Conservation (phyloP, 2,888 invertebrate genomes). For the Spisula solida region DNA sequence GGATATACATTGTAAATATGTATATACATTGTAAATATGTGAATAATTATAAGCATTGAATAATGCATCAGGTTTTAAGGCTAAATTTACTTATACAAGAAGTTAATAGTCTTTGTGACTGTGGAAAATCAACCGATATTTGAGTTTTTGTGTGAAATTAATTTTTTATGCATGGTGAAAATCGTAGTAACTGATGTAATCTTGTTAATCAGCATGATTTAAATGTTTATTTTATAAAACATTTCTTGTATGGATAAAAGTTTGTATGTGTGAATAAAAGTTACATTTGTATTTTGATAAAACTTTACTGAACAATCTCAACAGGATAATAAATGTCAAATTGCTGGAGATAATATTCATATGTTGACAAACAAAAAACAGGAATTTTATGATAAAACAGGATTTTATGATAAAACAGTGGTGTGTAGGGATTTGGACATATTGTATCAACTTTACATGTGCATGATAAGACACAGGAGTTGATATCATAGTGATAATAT, state of each 20-base stretch:
- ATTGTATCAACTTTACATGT: neutral
- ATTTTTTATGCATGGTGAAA: neutral
- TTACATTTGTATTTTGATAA: too few species aligned
- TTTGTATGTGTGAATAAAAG: neutral
- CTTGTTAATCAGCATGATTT: neutral
- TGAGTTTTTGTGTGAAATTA: neutral
- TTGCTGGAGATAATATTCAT: neutral
- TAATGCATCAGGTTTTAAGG: neutral
- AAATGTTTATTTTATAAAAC: neutral
- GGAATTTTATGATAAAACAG: too few species aligned
- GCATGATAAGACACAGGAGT: neutral
- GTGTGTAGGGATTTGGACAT: too few species aligned
- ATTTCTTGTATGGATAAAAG: neutral
- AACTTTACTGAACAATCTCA: neutral
- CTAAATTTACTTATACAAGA: neutral
- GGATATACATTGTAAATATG: neutral
- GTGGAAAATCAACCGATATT: neutral
- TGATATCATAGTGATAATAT: neutral
- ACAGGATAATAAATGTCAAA: neutral
- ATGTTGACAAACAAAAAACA: neutral
- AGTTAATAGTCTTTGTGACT: too few species aligned
- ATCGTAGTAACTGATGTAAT: neutral
- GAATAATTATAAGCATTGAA: constrained; percentile 1
- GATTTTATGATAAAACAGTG: too few species aligned
- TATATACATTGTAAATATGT: neutral